These are phyloP conservation scores for Synanceia verrucosa DNA, from an alignment of 2,797 vertebrate genomes.

Conservation along the genomic window DNA sequence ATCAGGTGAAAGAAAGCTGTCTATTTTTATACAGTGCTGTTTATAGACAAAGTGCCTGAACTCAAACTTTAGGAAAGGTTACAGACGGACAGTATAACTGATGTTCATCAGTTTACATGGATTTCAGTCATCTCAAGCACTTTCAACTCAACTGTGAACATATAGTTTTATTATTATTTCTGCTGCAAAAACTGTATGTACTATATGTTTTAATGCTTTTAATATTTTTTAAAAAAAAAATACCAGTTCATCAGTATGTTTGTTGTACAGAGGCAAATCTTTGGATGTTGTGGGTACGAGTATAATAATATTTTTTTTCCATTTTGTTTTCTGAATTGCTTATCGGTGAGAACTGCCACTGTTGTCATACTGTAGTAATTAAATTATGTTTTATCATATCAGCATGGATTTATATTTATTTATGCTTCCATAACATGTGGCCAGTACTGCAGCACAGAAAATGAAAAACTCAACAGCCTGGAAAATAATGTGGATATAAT, in stretches of 20 bases:
- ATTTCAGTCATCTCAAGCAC: conserved; percentile 55
- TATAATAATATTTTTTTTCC: conserved; percentile 1
- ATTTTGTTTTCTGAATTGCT: background rate
- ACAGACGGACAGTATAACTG: background rate
- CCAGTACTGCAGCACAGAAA: conserved; percentile 16
- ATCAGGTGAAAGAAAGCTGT: conserved; percentile 5
- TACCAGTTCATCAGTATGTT: conserved; percentile 26
- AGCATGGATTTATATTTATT: conserved; percentile 40
- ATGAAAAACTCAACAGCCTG: conserved; percentile 27
- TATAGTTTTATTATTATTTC: conserved; percentile 4
- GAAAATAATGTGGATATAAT: conserved; percentile 15
- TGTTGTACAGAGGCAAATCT: conserved; percentile 39
- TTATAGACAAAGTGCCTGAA: background rate
- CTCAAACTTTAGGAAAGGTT: background rate
- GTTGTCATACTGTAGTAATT: conserved; percentile 51
- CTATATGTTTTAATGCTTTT: conserved; percentile 2
- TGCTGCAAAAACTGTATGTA: background rate
- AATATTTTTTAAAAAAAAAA: background rate
- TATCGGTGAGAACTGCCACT: conserved; percentile 1
- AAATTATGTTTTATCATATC: conserved; percentile 65
- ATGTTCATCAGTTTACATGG: background rate
- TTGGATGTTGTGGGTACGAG: conserved; percentile 39
- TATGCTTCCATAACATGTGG: conserved; percentile 2
- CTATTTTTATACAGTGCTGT: background rate
- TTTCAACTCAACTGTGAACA: conserved; percentile 72